phyloP scores from a whole-genome alignment of 2,888 invertebrate species.

The Cotesia congregata region DNA sequence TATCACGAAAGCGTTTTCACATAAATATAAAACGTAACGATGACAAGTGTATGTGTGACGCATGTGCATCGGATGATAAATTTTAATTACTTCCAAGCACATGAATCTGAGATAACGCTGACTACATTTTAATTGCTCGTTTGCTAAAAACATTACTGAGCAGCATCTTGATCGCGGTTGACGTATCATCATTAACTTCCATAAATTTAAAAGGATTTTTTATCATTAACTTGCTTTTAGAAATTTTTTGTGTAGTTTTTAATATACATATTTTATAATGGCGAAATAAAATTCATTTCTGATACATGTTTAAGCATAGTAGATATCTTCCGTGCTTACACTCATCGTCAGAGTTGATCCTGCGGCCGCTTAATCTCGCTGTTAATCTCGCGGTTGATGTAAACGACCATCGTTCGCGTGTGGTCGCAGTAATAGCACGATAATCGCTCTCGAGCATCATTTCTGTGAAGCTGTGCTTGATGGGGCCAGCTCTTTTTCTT shows the following conservation, averaged over 20 bases:
- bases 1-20: slow-evolving; percentile 30
- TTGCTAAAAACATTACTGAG: slow-evolving; percentile 48
- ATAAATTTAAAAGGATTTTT: background rate
- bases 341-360: slow-evolving; percentile 7
- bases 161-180: slow-evolving; percentile 56
- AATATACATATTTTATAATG: slow-evolving; percentile 3
- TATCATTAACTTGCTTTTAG: background rate
- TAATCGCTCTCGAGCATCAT: slow-evolving; percentile 47
- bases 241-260: background rate
- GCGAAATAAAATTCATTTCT: background rate
- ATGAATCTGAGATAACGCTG: slow-evolving; percentile 61
- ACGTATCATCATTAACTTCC: slow-evolving; percentile 25
- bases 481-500: slow-evolving; percentile 23
- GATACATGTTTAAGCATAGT: slow-evolving; percentile 20
- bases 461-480: slow-evolving; percentile 43
- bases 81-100: slow-evolving; percentile 54
- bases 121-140: slow-evolving; percentile 63
- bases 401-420: slow-evolving; percentile 50
- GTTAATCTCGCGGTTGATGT: slow-evolving; percentile 40
- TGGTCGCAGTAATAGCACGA: slow-evolving; percentile 49
- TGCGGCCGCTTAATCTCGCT: slow-evolving; percentile 37
- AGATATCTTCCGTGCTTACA: slow-evolving; percentile 31
- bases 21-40: slow-evolving; percentile 45
- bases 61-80: slow-evolving; percentile 44
- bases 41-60: slow-evolving; percentile 40